Base-by-base conservation (phyloP, 2,113 vertebrate species). In the Tursiops truncatus region DNA sequence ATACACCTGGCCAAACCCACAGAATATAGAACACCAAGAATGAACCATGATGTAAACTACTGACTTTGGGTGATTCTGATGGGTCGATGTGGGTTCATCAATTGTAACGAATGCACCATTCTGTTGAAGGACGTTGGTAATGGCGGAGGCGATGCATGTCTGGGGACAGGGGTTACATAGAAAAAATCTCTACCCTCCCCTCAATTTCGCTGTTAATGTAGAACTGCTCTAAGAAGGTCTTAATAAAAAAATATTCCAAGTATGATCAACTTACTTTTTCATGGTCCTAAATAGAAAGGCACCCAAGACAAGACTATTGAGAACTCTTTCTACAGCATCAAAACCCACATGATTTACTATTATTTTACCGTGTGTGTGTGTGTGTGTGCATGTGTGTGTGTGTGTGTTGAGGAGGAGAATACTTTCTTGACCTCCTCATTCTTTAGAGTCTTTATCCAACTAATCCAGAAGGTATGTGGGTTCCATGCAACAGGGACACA, bases 151-250 rank as follows among this genome's bases (percentile, higher is more conserved):
- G 38, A 36, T 15, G 25, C 7, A 2, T 14, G 73, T 79, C 38
- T 33, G 25, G 47, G 7, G 44, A 12, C 44, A 0, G 7, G n/a
- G 23, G 2, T 8, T 18, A 20, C 36, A 20, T 11, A 2, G 0
- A 7, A 14, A 28, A 77, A n/a, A 13, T 77, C 10, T 3, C 44
- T 14, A 53, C 11, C 25, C 6, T 65, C 33, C 23, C 2, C 41
- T 89, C 17, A 31, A 5, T 79, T 89, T 67, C 23, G 2, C 44
- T 53, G 33, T 63, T 47, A 79, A 53, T 83, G 60, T n/a, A 67
- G 68, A 80, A 83, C 5, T 31, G 5, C 74, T 67, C 47, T 53
- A 23, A 41, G 38, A 23, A 56, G 17, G 3, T 56, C 44, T 80
- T 67, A 63, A 63, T 53, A 33, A 60, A 63, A 70, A 33, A 20